Evolutionary conservation across 2,888 invertebrate genomes (phyloP).

Genomic region (Cepaea hortensis): DNA sequence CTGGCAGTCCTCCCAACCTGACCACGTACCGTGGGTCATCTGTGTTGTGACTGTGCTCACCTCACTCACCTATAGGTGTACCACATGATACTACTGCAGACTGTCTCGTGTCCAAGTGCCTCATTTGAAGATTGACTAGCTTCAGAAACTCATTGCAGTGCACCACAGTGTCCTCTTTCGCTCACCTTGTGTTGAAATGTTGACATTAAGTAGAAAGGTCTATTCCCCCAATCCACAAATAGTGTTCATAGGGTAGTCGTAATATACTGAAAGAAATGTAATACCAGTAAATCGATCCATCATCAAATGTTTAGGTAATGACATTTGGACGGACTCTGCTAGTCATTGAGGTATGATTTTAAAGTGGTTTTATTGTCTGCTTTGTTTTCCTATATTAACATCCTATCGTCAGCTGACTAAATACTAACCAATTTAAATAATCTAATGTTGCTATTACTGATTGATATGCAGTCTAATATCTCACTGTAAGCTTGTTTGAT

Average conservation of each 20-base stretch:
- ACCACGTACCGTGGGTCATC: conserved; percentile 11
- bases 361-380: conserved; percentile 3
- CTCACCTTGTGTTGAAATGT: conserved; percentile 38
- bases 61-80: conserved; percentile 15
- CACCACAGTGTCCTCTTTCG: conserved; percentile 48
- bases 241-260: background rate
- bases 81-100: background rate
- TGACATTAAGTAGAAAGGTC: background rate
- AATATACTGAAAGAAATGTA: background rate
- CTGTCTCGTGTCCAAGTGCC: background rate
- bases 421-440: conserved; percentile 23
- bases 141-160: conserved; percentile 5
- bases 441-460: background rate
- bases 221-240: background rate
- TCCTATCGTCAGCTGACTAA: background rate
- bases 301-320: background rate
- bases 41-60: conserved; percentile 17
- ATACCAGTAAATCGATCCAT: background rate
- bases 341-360: conserved; percentile 16
- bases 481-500: background rate
- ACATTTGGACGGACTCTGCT: conserved; percentile 18
- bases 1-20: conserved; percentile 29
- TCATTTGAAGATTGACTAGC: conserved; percentile 10
- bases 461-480: background rate
- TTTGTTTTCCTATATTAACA: background rate